Conservation (phyloP, 2,113 vertebrate species). For the Periophthalmodon schlosseri region DNA sequence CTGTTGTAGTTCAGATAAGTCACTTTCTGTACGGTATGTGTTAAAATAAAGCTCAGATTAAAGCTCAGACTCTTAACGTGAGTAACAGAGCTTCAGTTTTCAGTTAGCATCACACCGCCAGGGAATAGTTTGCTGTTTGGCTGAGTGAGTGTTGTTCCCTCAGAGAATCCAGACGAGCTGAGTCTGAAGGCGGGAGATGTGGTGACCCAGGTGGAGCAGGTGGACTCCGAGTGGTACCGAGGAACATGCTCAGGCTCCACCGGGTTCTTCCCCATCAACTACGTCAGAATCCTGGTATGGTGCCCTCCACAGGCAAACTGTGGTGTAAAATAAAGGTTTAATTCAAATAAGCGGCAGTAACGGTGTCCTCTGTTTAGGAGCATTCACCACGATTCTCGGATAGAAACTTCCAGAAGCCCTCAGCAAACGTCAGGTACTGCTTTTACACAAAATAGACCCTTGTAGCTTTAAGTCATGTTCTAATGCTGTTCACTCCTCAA, state of each 20-base stretch:
- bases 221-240: constrained; percentile 89
- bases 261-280: constrained; percentile 89
- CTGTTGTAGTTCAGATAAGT: too few relatives aligned
- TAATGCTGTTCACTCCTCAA: too few relatives aligned
- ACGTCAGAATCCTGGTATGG: constrained; percentile 87
- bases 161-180: constrained; percentile 88
- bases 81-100: too few relatives aligned
- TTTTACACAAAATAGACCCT: background rate
- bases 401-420: constrained; percentile 60
- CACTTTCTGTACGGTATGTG: too few relatives aligned
- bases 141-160: background rate
- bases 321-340: background rate
- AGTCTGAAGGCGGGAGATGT: constrained; percentile 84
- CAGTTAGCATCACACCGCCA: too few relatives aligned
- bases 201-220: constrained; percentile 84
- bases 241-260: constrained; percentile 83
- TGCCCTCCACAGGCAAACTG: background rate
- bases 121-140: background rate
- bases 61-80: too few relatives aligned
- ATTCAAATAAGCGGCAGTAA: background rate
- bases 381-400: constrained; percentile 73
- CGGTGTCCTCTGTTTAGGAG: constrained; percentile 63
- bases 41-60: too few relatives aligned
- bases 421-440: constrained; percentile 75
- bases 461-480: too few relatives aligned